Percentiles rank a stretch among this genome's conserved stretches.
These are phyloP conservation scores for Clarias fuscus DNA, from an alignment of 2,797 vertebrate species.

Conservation along the genomic window DNA sequence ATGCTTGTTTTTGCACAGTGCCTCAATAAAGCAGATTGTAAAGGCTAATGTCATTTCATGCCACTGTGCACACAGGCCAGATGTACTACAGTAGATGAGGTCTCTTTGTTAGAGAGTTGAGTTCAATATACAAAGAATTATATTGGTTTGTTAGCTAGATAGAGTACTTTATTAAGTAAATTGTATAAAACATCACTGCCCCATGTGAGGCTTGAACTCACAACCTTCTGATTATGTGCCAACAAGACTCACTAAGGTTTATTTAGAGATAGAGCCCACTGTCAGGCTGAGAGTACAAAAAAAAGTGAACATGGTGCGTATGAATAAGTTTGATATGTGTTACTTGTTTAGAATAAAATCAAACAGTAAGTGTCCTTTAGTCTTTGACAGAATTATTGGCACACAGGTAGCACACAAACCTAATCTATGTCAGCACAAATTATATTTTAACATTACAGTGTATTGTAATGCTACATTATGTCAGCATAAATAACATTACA, in stretches of 20 bases:
- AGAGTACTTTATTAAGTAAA: no score
- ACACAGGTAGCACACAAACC: neutral
- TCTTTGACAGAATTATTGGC: neutral
- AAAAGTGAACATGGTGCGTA: neutral
- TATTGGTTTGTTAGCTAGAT: neutral
- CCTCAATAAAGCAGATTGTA: slow-evolving; percentile 67
- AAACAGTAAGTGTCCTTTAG: neutral
- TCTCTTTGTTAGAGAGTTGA: slow-evolving; percentile 50
- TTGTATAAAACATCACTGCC: no score
- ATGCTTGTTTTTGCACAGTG: slow-evolving; percentile 54
- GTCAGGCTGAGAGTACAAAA: neutral
- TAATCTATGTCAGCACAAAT: neutral
- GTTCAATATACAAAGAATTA: neutral
- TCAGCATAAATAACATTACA: neutral
- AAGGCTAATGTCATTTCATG: slow-evolving; percentile 70
- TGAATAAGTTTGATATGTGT: neutral
- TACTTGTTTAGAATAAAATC: neutral
- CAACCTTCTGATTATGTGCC: no score
- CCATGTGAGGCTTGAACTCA: no score
- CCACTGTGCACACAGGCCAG: slow-evolving; percentile 67
- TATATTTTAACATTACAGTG: no score
- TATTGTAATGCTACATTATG: no score
- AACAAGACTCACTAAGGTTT: no score
- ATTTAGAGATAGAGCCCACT: neutral
- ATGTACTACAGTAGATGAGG: slow-evolving; percentile 62